These are phyloP conservation scores for Rhyacichthys aspro DNA, from an alignment of 2,797 vertebrate species.

Conservation along the genomic window DNA sequence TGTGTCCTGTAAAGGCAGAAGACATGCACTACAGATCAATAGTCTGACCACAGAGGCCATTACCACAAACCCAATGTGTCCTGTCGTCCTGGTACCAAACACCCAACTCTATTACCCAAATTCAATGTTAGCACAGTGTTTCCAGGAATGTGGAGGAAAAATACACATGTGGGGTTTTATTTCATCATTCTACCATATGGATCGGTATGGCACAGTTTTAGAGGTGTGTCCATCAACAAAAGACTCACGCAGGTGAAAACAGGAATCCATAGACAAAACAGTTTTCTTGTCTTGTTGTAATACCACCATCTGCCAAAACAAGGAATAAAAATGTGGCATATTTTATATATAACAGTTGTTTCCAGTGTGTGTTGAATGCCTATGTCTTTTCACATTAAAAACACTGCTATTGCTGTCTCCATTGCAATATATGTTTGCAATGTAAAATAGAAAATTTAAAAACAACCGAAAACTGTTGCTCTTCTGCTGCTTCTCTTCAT, in stretches of 20 bases:
- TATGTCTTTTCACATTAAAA: too few species aligned
- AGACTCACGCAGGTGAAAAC: too few species aligned
- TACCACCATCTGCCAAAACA: too few species aligned
- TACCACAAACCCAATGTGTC: slow-evolving; percentile 32
- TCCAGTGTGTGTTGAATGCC: not conserved
- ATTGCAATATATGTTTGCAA: not conserved
- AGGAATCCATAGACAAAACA: too few species aligned
- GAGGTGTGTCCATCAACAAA: too few species aligned
- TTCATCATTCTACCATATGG: too few species aligned
- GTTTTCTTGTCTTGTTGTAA: too few species aligned
- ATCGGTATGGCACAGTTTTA: too few species aligned
- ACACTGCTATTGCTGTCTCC: not conserved
- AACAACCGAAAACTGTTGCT: not conserved
- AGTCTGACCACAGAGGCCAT: slow-evolving; percentile 43
- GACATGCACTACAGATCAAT: slow-evolving; percentile 34
- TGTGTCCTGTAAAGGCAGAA: slow-evolving; percentile 12
- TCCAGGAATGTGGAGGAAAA: not conserved
- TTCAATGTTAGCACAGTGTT: not conserved
- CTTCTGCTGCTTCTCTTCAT: not conserved
- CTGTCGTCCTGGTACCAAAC: not conserved
- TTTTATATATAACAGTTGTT: too few species aligned
- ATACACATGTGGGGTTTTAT: not conserved
- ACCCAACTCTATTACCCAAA: not conserved
- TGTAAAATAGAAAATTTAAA: not conserved
- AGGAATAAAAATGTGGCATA: too few species aligned